A percentile compares a stretch with the other conserved stretches of the same genome.
Conservation (phyloP, 2,113 vertebrate genomes). For the Gopherus evgoodei region DNA sequence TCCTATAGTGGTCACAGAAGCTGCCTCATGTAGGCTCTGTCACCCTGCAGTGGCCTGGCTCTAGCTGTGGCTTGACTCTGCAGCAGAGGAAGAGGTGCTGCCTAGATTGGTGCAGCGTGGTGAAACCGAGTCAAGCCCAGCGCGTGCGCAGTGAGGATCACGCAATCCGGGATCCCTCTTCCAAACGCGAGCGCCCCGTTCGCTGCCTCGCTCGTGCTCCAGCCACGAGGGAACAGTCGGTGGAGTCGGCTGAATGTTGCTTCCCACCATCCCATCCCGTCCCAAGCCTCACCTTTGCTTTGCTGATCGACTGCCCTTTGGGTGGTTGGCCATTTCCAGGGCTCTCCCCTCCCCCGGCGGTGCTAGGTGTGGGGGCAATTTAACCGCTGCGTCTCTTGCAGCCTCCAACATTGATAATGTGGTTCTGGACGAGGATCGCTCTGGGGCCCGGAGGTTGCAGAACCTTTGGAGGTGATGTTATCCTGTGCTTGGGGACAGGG, state of each 20-base stretch:
- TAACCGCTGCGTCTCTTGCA: slow-evolving; percentile 27
- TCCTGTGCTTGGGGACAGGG: not conserved
- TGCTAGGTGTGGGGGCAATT: not conserved
- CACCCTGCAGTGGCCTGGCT: not conserved
- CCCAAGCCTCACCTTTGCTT: not conserved
- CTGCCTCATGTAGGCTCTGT: not conserved
- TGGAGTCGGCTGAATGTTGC: not conserved
- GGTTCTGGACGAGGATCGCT: slow-evolving; percentile 91
- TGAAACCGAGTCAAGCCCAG: not conserved
- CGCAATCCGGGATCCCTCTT: not conserved
- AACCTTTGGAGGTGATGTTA: slow-evolving; percentile 90
- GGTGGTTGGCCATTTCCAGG: too few species aligned
- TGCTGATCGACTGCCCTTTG: not conserved
- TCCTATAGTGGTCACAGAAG: not conserved
- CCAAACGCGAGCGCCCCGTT: not conserved
- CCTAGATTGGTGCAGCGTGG: not conserved
- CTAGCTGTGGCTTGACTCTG: not conserved
- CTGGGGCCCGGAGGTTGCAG: slow-evolving; percentile 90
- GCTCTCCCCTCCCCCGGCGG: not conserved
- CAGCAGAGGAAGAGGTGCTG: not conserved
- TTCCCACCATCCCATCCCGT: not conserved
- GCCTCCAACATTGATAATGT: slow-evolving; percentile 90
- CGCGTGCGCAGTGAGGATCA: not conserved
- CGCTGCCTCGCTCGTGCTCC: not conserved
- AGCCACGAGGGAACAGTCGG: not conserved